Evolutionary conservation across 2,888 invertebrate species (phyloP), one percentile per base, ranked within the genome.

Genomic region (Apocheima hispidaria): DNA sequence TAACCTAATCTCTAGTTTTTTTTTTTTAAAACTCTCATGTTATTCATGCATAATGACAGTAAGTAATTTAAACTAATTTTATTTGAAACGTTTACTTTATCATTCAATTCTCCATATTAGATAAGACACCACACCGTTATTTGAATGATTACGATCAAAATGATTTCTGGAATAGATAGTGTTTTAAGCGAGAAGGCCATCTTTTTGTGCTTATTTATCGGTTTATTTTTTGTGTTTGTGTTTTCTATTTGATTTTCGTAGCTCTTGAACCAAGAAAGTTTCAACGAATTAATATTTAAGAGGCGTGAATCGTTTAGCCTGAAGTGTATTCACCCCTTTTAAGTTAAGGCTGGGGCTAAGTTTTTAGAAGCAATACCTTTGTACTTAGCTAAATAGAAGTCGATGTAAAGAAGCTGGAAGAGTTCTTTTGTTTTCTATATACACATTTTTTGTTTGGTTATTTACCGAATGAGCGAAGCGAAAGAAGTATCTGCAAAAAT

Each of bases 321-420:
- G 77, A 88, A 88, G 86, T 88, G 84, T 88, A 83, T 87, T 90
- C 90, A 91, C 90, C 90, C 90, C 90, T 90, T 90, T 91, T 90
- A 91, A 90, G 90, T 83, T 84, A 72, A 82, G 44, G 78, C 81
- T 35, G 46, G 81, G 84, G 86, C 88, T 88, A 88, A 88, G 86
- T 86, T 83, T n/a, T 81, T 78, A 68, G 61, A 23, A 40, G 52
- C 26, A 56, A 55, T 65, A 56, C 49, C 52, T 35, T 40, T 21
- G 26, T 57, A 60, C 57, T 61, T 63, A 46, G 59, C 52, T 49
- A 38, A 56, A 33, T 50, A 54, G 12, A 38, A 21, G 10, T 12
- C 28, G 58, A 41, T 21, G 53, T 33, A 56, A n/a, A 41, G 6
- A 12, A n/a, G 6, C 57, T 55, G 28, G 60, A 60, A 50, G 56